Evolutionary conservation across 2,797 vertebrate genomes (phyloP), one percentile per base, ranked within the genome.

Genomic region (Clamator glandarius): DNA sequence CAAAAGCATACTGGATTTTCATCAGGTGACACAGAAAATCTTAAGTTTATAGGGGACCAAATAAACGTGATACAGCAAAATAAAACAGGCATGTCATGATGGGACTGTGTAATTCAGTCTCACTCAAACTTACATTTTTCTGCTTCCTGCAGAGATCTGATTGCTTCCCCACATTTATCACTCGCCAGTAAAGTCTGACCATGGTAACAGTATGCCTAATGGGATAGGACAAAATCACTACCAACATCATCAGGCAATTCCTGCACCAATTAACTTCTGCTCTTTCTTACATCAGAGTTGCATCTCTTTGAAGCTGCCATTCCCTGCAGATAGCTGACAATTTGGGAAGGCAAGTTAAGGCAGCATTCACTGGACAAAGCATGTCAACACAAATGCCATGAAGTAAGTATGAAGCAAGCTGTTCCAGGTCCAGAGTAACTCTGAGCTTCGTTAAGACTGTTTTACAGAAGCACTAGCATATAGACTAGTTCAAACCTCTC

Each of bases 91-190:
- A 16, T 4, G 15, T 33, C 28, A 83, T 33, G 59, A 69, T 29
- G 64, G 87, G 23, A 68, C 7, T 23, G 33, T 35, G 26, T 28
- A 42, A 59, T 33, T 51, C 62, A 55, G 28, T 63, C 61, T 89
- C 57, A 92, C 25, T 3, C 36, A 75, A 91, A 98, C 98, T 87
- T 97, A 99, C 99, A 98, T 97, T 99, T 99, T 94, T 99, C 98
- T 39, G 99, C 98, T 96, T 99, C 99, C 95, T 99, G 99, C 25
- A 99, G 98, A 81, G 99, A 99, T 94, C 99, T 91, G 92, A 99
- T 99, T 17, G 99, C 98, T 96, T 99, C 99, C 28, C 99, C 99
- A 77, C 99, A 99, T 93, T 99, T 99, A 96, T 99, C 99, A 67
- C 97, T 98, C 0, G 98, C 98, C 94, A 99, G 97, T 81, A 99